Conservation (phyloP, 2,797 vertebrate species). For the Hephaestus fuliginosus region DNA sequence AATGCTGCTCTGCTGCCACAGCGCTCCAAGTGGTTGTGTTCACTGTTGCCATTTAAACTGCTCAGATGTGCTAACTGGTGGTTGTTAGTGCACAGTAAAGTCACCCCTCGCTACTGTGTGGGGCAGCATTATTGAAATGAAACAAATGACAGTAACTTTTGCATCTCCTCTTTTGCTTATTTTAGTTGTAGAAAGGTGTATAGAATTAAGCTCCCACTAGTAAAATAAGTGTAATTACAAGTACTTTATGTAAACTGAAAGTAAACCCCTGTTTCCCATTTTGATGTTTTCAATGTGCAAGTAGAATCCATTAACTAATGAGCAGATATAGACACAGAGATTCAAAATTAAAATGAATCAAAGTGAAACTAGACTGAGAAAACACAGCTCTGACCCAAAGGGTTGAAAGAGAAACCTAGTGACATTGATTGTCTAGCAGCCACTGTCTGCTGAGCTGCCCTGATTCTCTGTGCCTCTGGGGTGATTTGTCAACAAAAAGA, state of each 20-base stretch:
- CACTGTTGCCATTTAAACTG: too few species aligned
- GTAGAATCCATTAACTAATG: neutral
- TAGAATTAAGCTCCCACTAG: neutral
- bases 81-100: too few species aligned
- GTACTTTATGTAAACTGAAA: neutral
- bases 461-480: conserved; percentile 51
- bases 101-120: too few species aligned
- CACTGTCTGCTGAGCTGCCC: conserved; percentile 37
- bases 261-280: neutral
- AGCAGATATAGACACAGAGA: neutral
- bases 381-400: conserved; percentile 8
- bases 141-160: too few species aligned
- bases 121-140: too few species aligned
- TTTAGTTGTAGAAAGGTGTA: neutral
- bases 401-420: conserved; percentile 38
- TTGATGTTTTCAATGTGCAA: neutral
- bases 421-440: conserved; percentile 59
- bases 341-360: conserved; percentile 25
- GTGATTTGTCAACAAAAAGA: conserved; percentile 82
- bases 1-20: too few species aligned
- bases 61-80: too few species aligned
- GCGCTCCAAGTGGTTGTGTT: too few species aligned
- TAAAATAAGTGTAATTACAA: neutral
- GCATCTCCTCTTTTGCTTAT: neutral
- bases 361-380: neutral